Evolutionary conservation across 2,797 vertebrate species (phyloP).

Genomic region (Oreochromis grahami): DNA sequence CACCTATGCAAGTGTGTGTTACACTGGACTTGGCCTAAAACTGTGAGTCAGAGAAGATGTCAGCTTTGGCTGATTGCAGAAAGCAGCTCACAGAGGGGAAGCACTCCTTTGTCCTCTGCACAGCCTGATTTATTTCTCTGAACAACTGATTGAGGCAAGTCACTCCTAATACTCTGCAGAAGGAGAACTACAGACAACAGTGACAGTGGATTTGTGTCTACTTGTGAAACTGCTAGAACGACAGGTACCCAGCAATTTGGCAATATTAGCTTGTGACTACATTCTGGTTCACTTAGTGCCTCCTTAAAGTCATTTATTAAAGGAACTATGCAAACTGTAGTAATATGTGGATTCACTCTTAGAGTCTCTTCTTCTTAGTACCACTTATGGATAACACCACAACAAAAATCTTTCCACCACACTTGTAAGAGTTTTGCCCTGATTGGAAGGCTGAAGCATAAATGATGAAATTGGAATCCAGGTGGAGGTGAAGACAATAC

Average conservation of each 20-base stretch:
- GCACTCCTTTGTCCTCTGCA: conserved; percentile 22
- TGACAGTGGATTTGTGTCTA: background rate
- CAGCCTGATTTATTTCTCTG: conserved; percentile 26
- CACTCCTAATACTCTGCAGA: conserved; percentile 10
- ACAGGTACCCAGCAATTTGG: background rate
- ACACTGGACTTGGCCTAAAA: conserved; percentile 20
- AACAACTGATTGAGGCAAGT: conserved; percentile 41
- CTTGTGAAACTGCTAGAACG: background rate
- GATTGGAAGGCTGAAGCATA: background rate
- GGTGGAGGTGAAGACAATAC: background rate
- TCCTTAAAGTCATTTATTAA: background rate
- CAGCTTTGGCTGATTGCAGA: conserved; percentile 47
- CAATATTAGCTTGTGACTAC: background rate
- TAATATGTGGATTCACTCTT: background rate
- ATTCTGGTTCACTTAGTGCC: background rate
- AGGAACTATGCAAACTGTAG: background rate
- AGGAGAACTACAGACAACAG: background rate
- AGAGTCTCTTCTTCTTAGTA: background rate
- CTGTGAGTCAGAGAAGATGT: conserved; percentile 21
- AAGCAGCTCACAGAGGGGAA: conserved; percentile 47
- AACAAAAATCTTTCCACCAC: background rate
- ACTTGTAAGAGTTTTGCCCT: background rate
- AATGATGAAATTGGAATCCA: background rate
- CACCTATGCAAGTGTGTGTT: background rate
- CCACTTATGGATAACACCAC: background rate